Evolutionary conservation across 2,113 vertebrate genomes (phyloP).

Genomic region (Azemiops feae): DNA sequence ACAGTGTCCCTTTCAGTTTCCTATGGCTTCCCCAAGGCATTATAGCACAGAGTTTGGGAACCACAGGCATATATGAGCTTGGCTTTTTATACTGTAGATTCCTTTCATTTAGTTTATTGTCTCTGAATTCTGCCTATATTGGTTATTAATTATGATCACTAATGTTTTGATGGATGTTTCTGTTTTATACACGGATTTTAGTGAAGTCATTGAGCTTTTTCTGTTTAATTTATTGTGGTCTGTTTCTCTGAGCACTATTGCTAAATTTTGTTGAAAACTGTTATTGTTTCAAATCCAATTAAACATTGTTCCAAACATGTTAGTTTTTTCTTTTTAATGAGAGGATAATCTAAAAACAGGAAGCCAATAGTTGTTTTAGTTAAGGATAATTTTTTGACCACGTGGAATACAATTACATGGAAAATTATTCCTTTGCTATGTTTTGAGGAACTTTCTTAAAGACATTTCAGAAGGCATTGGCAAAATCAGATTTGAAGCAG

Average conservation of each 20-base stretch:
- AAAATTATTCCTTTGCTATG: background rate
- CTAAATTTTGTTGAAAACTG: background rate
- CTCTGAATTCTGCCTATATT: background rate
- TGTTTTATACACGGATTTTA: background rate
- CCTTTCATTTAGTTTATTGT: background rate
- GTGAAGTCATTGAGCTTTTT: background rate
- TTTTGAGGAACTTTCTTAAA: background rate
- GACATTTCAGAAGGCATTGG: background rate
- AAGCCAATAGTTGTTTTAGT: background rate
- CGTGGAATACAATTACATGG: background rate
- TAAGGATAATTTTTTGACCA: background rate
- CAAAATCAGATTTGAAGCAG: background rate
- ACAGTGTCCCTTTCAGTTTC: background rate
- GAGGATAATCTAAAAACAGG: background rate
- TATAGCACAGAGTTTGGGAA: background rate
- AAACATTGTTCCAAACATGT: background rate
- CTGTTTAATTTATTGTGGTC: background rate
- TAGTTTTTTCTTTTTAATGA: background rate
- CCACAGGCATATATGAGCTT: background rate
- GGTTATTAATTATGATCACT: background rate
- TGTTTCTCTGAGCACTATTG: background rate
- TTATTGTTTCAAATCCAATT: background rate
- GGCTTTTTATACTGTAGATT: background rate
- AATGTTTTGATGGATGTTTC: background rate
- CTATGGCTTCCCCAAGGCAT: background rate